phyloP scores from a whole-genome alignment of 53 echinoderm and acorn worm genomes.

The Zoroaster sp. region DNA sequence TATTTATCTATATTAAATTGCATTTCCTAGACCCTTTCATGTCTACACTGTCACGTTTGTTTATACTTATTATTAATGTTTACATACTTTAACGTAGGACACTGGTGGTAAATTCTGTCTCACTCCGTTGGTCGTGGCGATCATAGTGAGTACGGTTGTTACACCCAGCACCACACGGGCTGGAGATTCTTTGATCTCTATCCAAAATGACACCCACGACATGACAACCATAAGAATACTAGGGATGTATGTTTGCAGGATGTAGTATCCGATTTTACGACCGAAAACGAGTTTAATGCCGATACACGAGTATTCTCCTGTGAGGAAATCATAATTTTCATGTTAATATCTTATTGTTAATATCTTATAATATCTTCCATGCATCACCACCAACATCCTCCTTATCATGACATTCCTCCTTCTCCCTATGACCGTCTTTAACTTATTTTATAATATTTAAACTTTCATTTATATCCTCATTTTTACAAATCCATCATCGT shows the following conservation, averaged over 20 bases:
- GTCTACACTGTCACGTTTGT: no score
- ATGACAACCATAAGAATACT: conserved; percentile 79
- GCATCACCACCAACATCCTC: no score
- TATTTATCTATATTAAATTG: no score
- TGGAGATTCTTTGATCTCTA: conserved; percentile 79
- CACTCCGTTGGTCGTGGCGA: conserved; percentile 86
- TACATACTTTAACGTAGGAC: conserved; percentile 78
- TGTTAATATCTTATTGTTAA: no score
- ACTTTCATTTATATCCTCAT: no score
- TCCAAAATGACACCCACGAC: conserved; percentile 95
- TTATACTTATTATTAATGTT: background rate
- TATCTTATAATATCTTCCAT: no score
- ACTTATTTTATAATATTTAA: no score
- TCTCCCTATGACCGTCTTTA: no score
- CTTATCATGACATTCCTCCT: no score
- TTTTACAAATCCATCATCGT: no score
- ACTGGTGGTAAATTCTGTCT: conserved; percentile 82
- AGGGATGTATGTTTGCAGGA: conserved; percentile 89
- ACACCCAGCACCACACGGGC: conserved; percentile 87
- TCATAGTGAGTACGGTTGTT: conserved; percentile 89
- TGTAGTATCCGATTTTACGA: conserved; percentile 79
- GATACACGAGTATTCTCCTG: conserved; percentile 83
- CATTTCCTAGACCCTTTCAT: no score
- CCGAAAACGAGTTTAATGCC: conserved; percentile 65
- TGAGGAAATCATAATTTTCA: no score